A percentile compares a stretch with the other conserved stretches of the same genome.
These are phyloP conservation scores for Actenoides hombroni DNA, from an alignment of 2,113 vertebrate species.

Conservation along the genomic window DNA sequence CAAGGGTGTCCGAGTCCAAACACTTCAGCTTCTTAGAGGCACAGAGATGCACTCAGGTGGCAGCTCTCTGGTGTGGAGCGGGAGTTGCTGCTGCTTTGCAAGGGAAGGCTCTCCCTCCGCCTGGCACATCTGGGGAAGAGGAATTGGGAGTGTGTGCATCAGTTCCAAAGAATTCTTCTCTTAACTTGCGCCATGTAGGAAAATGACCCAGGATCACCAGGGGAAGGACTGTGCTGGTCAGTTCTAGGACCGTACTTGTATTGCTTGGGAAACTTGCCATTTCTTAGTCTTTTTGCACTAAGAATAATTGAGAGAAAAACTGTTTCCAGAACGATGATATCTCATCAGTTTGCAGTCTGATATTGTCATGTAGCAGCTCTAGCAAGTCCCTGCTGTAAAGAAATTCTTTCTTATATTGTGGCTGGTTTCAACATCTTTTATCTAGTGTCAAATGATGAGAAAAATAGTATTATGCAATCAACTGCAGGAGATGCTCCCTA, in stretches of 20 bases:
- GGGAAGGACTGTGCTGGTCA: rapidly evolving
- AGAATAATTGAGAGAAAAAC: not conserved
- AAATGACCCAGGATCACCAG: not conserved
- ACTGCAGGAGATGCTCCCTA: rapidly evolving
- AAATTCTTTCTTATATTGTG: not conserved
- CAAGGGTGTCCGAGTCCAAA: not conserved
- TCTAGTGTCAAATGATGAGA: not conserved
- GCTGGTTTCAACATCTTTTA: not conserved
- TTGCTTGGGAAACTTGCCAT: not conserved
- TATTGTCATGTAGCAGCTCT: not conserved
- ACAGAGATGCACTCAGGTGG: not conserved
- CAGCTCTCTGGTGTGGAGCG: not conserved
- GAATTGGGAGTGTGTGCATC: not conserved
- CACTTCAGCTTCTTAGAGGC: rapidly evolving
- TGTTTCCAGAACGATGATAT: not conserved
- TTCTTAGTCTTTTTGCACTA: not conserved
- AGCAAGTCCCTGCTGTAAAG: not conserved
- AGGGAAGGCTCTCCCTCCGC: not conserved
- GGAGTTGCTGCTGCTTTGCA: not conserved
- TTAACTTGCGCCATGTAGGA: not conserved
- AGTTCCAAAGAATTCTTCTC: not conserved
- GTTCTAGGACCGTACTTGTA: not conserved
- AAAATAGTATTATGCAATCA: not conserved
- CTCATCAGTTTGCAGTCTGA: not conserved
- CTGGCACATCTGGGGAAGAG: not conserved